Percentiles rank a stretch among this genome's conserved stretches.
These are phyloP conservation scores for Orthonychiurus folsomi DNA, from an alignment of 2,888 invertebrate genomes.

Conservation along the genomic window DNA sequence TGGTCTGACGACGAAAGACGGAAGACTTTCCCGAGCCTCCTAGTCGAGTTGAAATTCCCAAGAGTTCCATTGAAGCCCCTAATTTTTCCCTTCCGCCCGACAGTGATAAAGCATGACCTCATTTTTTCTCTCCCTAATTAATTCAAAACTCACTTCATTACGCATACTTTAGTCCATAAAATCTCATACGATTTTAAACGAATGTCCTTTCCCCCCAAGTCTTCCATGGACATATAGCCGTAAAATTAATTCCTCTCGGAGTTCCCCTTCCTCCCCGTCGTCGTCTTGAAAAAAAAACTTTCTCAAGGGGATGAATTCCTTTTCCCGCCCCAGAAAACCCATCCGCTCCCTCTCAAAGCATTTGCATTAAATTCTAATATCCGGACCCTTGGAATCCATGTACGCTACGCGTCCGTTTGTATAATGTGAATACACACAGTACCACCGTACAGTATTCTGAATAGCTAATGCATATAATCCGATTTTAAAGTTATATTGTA, in stretches of 20 bases:
- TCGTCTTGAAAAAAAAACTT: neutral
- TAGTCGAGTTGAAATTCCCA: neutral
- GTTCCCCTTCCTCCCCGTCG: neutral
- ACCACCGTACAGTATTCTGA: too few relatives aligned
- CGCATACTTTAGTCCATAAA: neutral
- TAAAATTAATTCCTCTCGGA: neutral
- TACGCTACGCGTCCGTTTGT: too few relatives aligned
- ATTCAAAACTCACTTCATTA: slow-evolving; percentile 1
- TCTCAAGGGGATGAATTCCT: neutral
- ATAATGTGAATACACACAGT: too few relatives aligned
- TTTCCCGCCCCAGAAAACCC: too few relatives aligned
- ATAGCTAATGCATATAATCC: too few relatives aligned
- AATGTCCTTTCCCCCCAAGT: neutral
- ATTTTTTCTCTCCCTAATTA: neutral
- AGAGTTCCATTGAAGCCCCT: slow-evolving; percentile 1
- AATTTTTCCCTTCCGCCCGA: neutral
- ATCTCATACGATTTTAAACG: neutral
- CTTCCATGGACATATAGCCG: neutral
- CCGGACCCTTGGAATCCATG: too few relatives aligned
- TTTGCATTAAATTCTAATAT: neutral
- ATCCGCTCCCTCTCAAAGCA: neutral
- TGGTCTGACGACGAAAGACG: neutral
- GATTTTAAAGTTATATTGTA: too few relatives aligned
- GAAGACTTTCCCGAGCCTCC: neutral
- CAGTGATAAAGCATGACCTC: neutral